Evolutionary conservation across 2,113 vertebrate genomes (phyloP).

Genomic region (Asarcornis scutulata): DNA sequence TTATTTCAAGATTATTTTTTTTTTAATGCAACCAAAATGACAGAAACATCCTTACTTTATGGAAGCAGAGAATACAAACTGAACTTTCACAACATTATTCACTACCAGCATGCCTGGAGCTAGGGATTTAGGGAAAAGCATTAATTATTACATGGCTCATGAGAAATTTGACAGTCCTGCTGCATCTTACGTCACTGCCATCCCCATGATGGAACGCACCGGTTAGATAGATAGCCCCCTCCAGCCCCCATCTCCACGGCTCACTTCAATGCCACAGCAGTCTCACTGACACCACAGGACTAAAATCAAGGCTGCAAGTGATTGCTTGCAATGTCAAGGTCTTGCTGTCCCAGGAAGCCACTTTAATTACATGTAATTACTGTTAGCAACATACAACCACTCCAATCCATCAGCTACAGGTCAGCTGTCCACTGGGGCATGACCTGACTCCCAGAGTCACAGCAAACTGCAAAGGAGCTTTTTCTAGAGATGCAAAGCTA

Average conservation of each 20-base stretch:
- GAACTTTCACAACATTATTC: background rate
- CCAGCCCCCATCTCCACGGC: rapidly evolving
- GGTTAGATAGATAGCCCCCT: background rate
- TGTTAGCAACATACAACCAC: background rate
- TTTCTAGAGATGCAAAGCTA: background rate
- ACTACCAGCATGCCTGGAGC: background rate
- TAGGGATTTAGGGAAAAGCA: background rate
- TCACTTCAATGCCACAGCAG: background rate
- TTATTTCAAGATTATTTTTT: background rate
- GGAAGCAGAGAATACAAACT: background rate
- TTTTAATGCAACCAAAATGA: background rate
- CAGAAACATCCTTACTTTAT: background rate
- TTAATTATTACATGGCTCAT: background rate
- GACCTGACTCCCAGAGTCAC: background rate
- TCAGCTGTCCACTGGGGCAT: background rate
- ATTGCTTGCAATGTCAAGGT: background rate
- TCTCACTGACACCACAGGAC: rapidly evolving
- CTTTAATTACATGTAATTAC: background rate
- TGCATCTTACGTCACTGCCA: background rate
- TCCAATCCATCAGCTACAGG: background rate
- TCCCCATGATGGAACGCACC: background rate
- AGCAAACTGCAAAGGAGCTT: background rate
- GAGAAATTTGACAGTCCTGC: background rate
- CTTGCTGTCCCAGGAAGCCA: background rate
- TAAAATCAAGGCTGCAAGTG: background rate